Conservation (phyloP, 1,140 invertebrate genomes). For the Halesus radiatus region DNA sequence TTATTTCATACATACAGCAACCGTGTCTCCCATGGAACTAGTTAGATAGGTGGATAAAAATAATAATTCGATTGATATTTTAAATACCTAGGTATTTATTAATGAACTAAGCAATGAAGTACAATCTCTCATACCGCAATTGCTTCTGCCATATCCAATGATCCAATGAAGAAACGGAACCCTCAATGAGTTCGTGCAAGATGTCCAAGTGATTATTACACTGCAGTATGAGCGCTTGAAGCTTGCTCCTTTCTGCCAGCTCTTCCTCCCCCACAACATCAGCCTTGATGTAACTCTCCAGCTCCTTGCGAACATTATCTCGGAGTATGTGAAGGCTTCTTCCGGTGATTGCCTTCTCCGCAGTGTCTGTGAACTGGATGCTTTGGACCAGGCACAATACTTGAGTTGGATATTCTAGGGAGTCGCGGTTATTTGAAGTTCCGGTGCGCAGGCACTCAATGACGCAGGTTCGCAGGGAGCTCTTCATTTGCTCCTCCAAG, state of each 20-base stretch:
- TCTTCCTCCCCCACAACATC: slow-evolving; percentile 61
- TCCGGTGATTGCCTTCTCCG: slow-evolving; percentile 83
- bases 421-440: slow-evolving; percentile 74
- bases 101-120: background rate
- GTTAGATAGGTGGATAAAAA: too few relatives aligned
- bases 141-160: slow-evolving; percentile 98
- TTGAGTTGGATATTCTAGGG: slow-evolving; percentile 88
- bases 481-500: slow-evolving; percentile 86
- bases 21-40: too few relatives aligned
- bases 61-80: too few relatives aligned
- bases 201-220: slow-evolving; percentile 92
- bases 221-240: slow-evolving; percentile 88
- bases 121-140: slow-evolving; percentile 76
- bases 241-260: slow-evolving; percentile 75
- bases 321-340: slow-evolving; percentile 73
- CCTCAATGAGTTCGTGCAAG: slow-evolving; percentile 81
- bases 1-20: too few relatives aligned
- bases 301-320: slow-evolving; percentile 63
- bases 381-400: slow-evolving; percentile 80
- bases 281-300: slow-evolving; percentile 61
- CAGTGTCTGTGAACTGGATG: slow-evolving; percentile 85
- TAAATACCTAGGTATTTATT: too few relatives aligned
- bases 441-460: slow-evolving; percentile 76
- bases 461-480: slow-evolving; percentile 79
- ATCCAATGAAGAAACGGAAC: slow-evolving; percentile 73